Evolutionary conservation across 2,113 vertebrate genomes (phyloP).

Genomic region (Scytalopus superciliaris): DNA sequence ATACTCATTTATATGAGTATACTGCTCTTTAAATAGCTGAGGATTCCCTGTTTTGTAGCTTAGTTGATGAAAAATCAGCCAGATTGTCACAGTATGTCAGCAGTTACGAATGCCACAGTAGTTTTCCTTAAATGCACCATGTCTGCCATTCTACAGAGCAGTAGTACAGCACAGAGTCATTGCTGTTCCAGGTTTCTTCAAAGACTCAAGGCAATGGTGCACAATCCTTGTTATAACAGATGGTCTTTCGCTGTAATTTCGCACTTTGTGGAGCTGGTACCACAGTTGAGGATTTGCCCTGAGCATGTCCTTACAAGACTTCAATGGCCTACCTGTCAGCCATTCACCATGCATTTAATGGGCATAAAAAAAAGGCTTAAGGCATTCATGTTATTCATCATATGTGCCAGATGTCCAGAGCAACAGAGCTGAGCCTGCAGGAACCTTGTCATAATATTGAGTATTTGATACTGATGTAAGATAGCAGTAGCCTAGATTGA

Average conservation of each 20-base stretch:
- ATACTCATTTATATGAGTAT: not conserved
- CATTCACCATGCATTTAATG: not conserved
- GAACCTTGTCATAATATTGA: not conserved
- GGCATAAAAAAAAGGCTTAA: not conserved
- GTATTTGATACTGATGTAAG: not conserved
- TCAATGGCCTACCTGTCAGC: slow-evolving; percentile 24
- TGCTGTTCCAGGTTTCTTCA: not conserved
- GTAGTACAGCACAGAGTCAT: not conserved
- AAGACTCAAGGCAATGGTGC: not conserved
- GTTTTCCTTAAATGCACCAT: not conserved
- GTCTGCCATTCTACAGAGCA: not conserved
- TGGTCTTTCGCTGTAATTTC: not conserved
- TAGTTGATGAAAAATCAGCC: not conserved
- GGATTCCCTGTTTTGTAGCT: not conserved
- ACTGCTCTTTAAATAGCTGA: not conserved
- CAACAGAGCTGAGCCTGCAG: not conserved
- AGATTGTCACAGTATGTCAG: not conserved
- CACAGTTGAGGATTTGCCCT: not conserved
- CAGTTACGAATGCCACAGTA: not conserved
- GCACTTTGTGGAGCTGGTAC: not conserved
- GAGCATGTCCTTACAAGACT: slow-evolving; percentile 3
- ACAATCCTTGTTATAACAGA: not conserved
- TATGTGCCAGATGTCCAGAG: slow-evolving; percentile 38
- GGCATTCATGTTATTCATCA: not conserved
- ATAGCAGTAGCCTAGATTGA: not conserved